Evolutionary conservation across 2,797 vertebrate genomes (phyloP), one percentile per base, ranked within the genome.

Genomic region (Acipenser ruthenus): DNA sequence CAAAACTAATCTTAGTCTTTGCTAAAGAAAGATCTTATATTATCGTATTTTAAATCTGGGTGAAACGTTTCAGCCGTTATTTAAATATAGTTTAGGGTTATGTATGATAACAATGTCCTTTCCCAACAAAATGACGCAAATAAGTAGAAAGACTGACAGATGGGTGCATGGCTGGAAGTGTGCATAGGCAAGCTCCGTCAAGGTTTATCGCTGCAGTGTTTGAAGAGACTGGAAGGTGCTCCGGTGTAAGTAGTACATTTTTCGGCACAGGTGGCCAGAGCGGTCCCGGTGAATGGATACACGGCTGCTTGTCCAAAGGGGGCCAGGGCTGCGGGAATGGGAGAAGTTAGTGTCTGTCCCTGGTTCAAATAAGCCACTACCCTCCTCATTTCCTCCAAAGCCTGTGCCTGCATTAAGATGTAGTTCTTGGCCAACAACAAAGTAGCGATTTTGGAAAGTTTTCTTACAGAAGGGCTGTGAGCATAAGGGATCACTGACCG

Each of bases 391-490:
- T 97, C 95, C 84, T 98, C 96, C 81, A 98, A 86, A 56, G 96
- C 96, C 85, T 97, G 96, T 60, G 93, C 96, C 88, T 98, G 96
- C 96, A 97, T 98, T 65, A 98, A 93, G 86, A 98, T 98, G 82
- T 98, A 97, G 94, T 98, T 98, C 87, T 94, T 98, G 79, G 96
- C 96, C 75, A 98, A 86, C 73, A 98, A 93, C 71, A 98, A 89
- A 68, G 96, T 98, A 82, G 96, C 96, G 77, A 98, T 98, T 89
- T 98, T 98, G 86, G 95, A 98, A 78, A 98, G 94, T 90, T 98
- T 98, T 79, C 96, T 83, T 85, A 98, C 96, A 72, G 95, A 96
- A 67, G 95, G 96, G 83, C 95, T 93, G 91, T 98, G 95, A 0
- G 95, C 95, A 77, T 98, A 98, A 2, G 95, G 96, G 79, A 98